Conservation (phyloP, 2,797 vertebrate species). For the Natrix natrix region DNA sequence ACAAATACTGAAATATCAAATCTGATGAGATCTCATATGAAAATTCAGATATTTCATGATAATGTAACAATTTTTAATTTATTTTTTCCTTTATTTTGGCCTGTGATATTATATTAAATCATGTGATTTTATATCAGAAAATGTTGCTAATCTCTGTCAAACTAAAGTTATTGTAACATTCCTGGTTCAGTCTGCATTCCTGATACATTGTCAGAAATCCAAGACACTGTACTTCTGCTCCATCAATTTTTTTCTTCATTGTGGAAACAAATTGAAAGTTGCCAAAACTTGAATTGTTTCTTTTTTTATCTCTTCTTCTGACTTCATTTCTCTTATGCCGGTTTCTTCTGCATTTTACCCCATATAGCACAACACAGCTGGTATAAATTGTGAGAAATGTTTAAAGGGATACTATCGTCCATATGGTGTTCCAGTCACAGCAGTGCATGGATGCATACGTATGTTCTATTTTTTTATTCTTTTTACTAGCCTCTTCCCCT, state of each 20-base stretch:
- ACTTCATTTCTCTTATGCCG: conserved; percentile 22
- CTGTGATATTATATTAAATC: neutral
- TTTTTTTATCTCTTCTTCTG: conserved; percentile 35
- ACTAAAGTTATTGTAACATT: neutral
- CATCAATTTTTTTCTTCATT: neutral
- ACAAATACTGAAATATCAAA: neutral
- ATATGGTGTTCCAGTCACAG: conserved; percentile 68
- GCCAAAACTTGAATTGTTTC: neutral
- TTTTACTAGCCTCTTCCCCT: neutral
- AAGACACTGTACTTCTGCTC: neutral
- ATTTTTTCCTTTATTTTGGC: neutral
- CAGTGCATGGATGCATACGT: conserved; percentile 83
- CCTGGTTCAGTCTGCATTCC: neutral
- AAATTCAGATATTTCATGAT: neutral
- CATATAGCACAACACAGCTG: conserved; percentile 89
- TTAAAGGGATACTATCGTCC: conserved; percentile 83
- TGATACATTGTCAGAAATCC: neutral
- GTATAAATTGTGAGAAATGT: conserved; percentile 90
- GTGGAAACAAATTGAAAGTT: neutral
- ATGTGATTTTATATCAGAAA: neutral
- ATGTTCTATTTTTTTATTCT: conserved; percentile 60
- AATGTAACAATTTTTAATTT: neutral
- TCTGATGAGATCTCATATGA: neutral
- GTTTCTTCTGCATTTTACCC: conserved; percentile 33
- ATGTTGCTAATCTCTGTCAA: neutral